Evolutionary conservation across 2,888 invertebrate genomes (phyloP), one percentile per base, ranked within the genome.

Genomic region (Doris montereyensis): DNA sequence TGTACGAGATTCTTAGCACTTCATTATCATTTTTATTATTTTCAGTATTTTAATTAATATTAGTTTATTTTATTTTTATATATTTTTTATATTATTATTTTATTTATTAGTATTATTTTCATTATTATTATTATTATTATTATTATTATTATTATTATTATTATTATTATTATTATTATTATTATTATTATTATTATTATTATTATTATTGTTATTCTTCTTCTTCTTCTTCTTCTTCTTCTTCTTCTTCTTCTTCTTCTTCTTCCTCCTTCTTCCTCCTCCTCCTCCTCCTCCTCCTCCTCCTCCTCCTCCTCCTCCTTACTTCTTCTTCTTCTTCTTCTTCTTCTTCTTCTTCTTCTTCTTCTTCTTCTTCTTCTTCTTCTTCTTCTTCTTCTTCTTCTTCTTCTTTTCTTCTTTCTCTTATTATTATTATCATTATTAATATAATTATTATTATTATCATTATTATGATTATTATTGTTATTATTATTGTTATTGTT

Each of bases 381-480:
- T 30, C 28, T 30, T 68, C 28, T 68, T 30, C 28, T 17, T 68
- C 17, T 28, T 26, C 28, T 41, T 41, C 52, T 41, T 41, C 13
- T 13, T 41, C 13, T 41, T 41, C 13, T 41, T 41, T 41, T 17
- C 17, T 41, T 17, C 17, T 41, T 41, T 41, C 52, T 41, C 17
- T 41, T 41, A 41, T 10, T 10, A 41, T 17, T 10, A 41, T 72
- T 52, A 72, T 52, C 72, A 72, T 72, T 52, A 72, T 72, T 52
- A 52, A 41, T 52, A 52, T 35, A 35, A 72, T 35, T 52, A 72
- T 72, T 52, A 72, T 26, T 21, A 52, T 26, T 26, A 52, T 2
- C 26, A 72, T 52, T 52, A 72, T 52, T 52, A 72, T 52, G 8
- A 72, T 62, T 21, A 62, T 62, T 21, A 62, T 62, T 21, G 24